Percentiles rank a stretch among this genome's conserved stretches.
phyloP scores from a whole-genome alignment of 2,888 invertebrate species.

The Hypena proboscidalis region DNA sequence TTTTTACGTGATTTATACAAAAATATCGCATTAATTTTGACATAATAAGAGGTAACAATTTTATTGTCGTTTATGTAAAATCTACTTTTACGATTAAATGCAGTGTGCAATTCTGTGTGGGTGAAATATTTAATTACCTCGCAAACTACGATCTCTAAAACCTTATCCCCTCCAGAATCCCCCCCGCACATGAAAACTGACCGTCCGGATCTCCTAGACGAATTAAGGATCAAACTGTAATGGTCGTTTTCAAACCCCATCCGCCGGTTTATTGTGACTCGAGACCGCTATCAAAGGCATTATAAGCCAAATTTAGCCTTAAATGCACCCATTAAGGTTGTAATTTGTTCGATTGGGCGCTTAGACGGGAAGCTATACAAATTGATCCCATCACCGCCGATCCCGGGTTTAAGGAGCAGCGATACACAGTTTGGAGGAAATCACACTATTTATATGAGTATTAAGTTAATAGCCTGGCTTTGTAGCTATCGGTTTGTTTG shows the following conservation, averaged over 20 bases:
- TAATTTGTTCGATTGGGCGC: slow-evolving; percentile 50
- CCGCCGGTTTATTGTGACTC: slow-evolving; percentile 67
- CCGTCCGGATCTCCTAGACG: slow-evolving; percentile 29
- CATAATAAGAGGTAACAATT: too few relatives aligned
- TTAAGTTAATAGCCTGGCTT: slow-evolving; percentile 60
- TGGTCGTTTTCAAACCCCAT: slow-evolving; percentile 56
- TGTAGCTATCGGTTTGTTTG: slow-evolving; percentile 49
- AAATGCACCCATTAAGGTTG: slow-evolving; percentile 56
- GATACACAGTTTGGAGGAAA: slow-evolving; percentile 60
- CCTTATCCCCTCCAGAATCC: background rate
- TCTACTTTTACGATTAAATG: too few relatives aligned
- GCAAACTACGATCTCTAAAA: slow-evolving; percentile 2
- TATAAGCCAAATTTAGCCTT: slow-evolving; percentile 56
- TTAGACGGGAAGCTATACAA: slow-evolving; percentile 71
- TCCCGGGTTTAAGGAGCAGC: slow-evolving; percentile 47
- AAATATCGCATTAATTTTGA: too few relatives aligned
- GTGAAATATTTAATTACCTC: too few relatives aligned
- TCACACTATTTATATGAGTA: slow-evolving; percentile 68
- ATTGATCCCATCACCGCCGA: slow-evolving; percentile 67
- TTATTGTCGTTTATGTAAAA: too few relatives aligned
- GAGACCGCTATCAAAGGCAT: slow-evolving; percentile 32
- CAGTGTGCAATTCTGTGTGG: too few relatives aligned
- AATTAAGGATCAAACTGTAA: slow-evolving; percentile 51
- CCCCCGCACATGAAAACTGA: slow-evolving; percentile 19
- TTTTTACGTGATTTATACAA: too few relatives aligned